Base-by-base conservation (phyloP, 2,888 invertebrate species). In the Schrankia costaestrigalis region DNA sequence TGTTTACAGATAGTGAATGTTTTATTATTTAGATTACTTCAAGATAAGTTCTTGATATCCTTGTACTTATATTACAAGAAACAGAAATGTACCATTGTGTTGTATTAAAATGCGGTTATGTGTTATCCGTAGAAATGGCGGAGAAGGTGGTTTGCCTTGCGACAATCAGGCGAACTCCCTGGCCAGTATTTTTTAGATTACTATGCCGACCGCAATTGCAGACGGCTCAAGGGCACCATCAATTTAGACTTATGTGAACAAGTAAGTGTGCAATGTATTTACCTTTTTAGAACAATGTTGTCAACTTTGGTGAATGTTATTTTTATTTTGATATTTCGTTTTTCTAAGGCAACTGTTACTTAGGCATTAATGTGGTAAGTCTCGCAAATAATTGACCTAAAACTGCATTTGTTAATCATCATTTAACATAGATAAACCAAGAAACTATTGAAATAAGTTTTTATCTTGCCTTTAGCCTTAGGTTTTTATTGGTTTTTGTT, bases 201-300 rank as follows among this genome's bases (percentile, higher is more conserved):
- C 80, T 98, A 95, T 81, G 94, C 96, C 21, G 97, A 97, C 78
- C 91, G 93, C 63, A 93, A 93, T 70, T 93, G 94, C 76, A 91
- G 94, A 60, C 95, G 95, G 67, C 89, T 94, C 55, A 96, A 97
- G 87, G 96, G 96, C 65, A 91, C 93, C 42, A 96, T 98, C 66
- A 95, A 98, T 90, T 90, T 98, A 67, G 97, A 97, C 89, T 94
- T 97, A 76, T 98, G 98, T 81, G 97, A 97, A 86, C 97, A 98
- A 90, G 96, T 96, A 82, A 59, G 63, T 64, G 39, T 34, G 14
- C 13, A 25, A 25, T 13, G n/a, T 25, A n/a, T 25, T 24, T 8
- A 18, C 18, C n/a, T 18, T 18, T 6, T 18, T 18, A 8, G 18
- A 2, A 6, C 18, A n/a, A n/a, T n/a, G n/a, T n/a, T n/a, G n/a